Conservation (phyloP, 2,888 invertebrate genomes). For the Apantesis nais region DNA sequence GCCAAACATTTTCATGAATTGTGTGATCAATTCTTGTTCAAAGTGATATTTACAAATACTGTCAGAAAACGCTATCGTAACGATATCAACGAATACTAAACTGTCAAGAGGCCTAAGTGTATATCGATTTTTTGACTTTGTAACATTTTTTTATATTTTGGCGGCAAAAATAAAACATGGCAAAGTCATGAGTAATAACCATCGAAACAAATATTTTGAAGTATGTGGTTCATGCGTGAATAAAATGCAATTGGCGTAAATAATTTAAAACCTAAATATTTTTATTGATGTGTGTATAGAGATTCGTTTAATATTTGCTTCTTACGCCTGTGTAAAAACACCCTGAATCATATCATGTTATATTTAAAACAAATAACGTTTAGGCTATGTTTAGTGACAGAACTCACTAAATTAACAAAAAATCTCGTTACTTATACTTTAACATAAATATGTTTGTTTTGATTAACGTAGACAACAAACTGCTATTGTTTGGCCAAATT, state of each 20-base stretch:
- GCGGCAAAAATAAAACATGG: slow-evolving; percentile 14
- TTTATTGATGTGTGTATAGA: slow-evolving; percentile 46
- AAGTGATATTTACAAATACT: slow-evolving; percentile 38
- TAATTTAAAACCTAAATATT: slow-evolving; percentile 15
- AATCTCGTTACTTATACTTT: slow-evolving; percentile 56
- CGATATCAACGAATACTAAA: slow-evolving; percentile 56
- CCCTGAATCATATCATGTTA: slow-evolving; percentile 79
- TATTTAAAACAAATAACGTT: slow-evolving; percentile 55
- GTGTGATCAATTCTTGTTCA: slow-evolving; percentile 38
- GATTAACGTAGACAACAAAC: slow-evolving; percentile 30
- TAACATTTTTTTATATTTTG: slow-evolving; percentile 18
- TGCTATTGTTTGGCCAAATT: slow-evolving; percentile 28
- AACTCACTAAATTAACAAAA: slow-evolving; percentile 61
- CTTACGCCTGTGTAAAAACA: slow-evolving; percentile 69
- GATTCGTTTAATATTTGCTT: slow-evolving; percentile 53
- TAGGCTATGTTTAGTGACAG: slow-evolving; percentile 72
- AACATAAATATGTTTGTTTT: slow-evolving; percentile 12
- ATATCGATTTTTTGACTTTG: slow-evolving; percentile 54
- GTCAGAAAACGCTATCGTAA: slow-evolving; percentile 37
- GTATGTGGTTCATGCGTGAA: neutral
- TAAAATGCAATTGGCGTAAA: slow-evolving; percentile 15
- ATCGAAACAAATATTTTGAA: slow-evolving; percentile 5
- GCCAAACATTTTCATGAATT: slow-evolving; percentile 12
- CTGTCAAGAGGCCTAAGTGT: slow-evolving; percentile 60
- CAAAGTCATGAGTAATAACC: neutral